Conservation (phyloP, 2,113 vertebrate genomes). For the Macaca mulatta region DNA sequence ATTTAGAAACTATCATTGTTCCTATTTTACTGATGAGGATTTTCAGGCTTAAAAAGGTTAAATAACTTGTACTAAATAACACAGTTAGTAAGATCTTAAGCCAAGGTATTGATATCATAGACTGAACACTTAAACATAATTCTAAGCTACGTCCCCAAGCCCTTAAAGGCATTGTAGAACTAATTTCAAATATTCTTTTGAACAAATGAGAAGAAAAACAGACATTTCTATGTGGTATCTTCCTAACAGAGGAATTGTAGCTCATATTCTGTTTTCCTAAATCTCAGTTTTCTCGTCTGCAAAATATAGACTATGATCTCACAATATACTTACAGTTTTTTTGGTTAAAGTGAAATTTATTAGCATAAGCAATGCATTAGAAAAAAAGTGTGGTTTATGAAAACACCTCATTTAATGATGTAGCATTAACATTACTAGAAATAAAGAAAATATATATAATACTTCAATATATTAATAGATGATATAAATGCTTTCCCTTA, state of each 20-base stretch:
- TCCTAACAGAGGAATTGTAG: not conserved
- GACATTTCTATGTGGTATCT: not conserved
- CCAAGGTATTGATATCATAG: not conserved
- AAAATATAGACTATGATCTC: not conserved
- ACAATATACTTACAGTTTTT: not conserved
- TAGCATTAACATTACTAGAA: not conserved
- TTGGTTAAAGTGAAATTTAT: not conserved
- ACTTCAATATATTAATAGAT: not conserved
- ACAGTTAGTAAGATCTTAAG: not conserved
- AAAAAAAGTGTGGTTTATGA: fast-evolving
- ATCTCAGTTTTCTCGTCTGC: not conserved
- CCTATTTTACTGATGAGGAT: not conserved
- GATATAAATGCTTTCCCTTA: not conserved
- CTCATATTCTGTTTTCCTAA: not conserved
- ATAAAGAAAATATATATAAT: not conserved
- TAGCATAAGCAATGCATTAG: not conserved
- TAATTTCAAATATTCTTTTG: not conserved
- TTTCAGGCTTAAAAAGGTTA: not conserved
- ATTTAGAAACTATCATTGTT: not conserved
- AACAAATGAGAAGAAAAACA: not conserved
- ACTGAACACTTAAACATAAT: not conserved
- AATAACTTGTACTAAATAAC: not conserved
- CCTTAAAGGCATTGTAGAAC: not conserved
- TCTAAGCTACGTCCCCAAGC: not conserved
- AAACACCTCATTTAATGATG: not conserved